Base-by-base conservation (phyloP, 1,140 invertebrate species). In the Pygmarrhopalites habei region DNA sequence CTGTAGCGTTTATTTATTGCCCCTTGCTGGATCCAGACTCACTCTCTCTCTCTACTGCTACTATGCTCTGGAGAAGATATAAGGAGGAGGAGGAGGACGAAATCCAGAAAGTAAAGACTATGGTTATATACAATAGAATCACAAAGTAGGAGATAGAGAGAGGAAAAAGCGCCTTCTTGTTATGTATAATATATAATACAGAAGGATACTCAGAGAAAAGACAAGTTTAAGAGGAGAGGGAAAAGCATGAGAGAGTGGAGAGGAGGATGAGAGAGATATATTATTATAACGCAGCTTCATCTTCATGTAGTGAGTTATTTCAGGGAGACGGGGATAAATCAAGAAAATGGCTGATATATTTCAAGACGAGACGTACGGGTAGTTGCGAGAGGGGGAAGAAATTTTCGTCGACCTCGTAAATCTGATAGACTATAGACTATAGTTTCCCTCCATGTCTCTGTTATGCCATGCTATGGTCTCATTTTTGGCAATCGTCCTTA, bases 291-390 rank as follows among this genome's bases (percentile, higher is more conserved):
- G 7, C 2, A 19, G 53, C 26, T 56, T 56, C 53, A 56, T 56
- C 53, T 56, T 56, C 53, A 56, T 56, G 53, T 56, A 56, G 53
- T 56, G 53, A 56, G 53, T 56, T 56, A 56, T 56, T 56, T 56
- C 53, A 35, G 30, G 15, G 30, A 30, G 53, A 56, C 26, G 53
- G 21, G 53, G 53, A 56, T 56, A 56, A 56, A 56, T 56, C 53
- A 56, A 30, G 53, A 56, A 56, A 56, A 56, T 56, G 53, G 53
- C 30, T 56, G 53, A 35, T 56, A 56, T 56, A 56, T 56, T 56
- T 56, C 53, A 56, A 56, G 51, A 41, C 12, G 29, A 35, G 51
- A 55, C 51, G 51, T 56, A 30, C 29, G 53, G 30, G 53, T 56
- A 56, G 53, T 35, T 55, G 51, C 26, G 29, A 32, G 23, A 49